Evolutionary conservation across 2,113 vertebrate genomes (phyloP), one percentile per base, ranked within the genome.

Genomic region (Tyto alba): DNA sequence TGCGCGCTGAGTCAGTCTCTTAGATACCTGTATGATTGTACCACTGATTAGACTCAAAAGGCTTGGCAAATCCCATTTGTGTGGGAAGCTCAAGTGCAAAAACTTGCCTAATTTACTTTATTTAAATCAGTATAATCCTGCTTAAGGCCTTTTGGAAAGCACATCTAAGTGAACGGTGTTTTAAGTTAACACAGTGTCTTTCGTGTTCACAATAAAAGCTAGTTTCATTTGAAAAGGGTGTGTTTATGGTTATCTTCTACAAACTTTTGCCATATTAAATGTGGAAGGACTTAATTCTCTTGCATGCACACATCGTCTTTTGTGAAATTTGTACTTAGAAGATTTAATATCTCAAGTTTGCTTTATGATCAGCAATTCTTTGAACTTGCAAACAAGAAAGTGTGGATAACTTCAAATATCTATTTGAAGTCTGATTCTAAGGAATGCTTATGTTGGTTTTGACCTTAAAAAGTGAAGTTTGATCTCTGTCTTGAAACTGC

Each of bases 141-240:
- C 86, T 80, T 50, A 91, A 88, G 85, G 93, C 60, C n/a, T 90
- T 92, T 94, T 94, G 94, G 92, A 82, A 88, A 72, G 89, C 88
- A 87, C 73, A 62, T 95, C 79, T 92, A 25, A 95, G 80, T 36
- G 60, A 90, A 18, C 0, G 1, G 83, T 85, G 85, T 74, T 92
- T 88, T 72, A 75, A 74, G 89, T 89, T 88, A 88, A 72, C 47
- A 16, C 17, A 4, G 27, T 66, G 76, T 84, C 73, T 89, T 69
- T 94, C 10, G 56, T 55, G 66, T 76, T 89, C 41, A 19, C 81
- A 72, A 19, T 85, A 43, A 82, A 86, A 88, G 62, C 66, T 57
- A 40, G 43, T 92, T 91, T 91, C 26, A 20, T 66, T 79, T 88
- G 74, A 17, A 50, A 72, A 55, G 38, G 57, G 23, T 66, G 71